phyloP scores from a whole-genome alignment of 2,797 vertebrate genomes.

The Leptodactylus fallax region DNA sequence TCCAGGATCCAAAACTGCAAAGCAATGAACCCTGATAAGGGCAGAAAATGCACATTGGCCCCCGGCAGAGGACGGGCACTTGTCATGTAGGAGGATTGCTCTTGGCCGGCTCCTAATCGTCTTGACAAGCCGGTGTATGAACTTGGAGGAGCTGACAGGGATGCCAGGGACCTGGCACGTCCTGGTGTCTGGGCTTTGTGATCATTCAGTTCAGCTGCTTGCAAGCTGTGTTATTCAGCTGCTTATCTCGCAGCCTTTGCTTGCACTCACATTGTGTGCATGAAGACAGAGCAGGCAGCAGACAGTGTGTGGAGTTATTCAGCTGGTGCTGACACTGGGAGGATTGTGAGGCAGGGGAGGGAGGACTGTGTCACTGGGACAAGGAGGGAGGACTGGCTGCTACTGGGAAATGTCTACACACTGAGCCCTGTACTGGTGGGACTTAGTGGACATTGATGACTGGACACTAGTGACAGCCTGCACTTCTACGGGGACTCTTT shows the following conservation, averaged over 20 bases:
- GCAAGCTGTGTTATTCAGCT: too few species aligned
- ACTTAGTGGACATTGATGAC: conserved; percentile 4
- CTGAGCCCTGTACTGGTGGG: neutral
- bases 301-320: conserved; percentile 14
- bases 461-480: neutral
- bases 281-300: neutral
- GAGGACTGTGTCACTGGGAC: conserved; percentile 27
- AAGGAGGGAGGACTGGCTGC: neutral
- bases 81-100: conserved; percentile 17
- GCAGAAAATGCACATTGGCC: neutral
- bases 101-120: too few species aligned
- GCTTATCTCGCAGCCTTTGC: neutral
- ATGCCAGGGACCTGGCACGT: conserved; percentile 1
- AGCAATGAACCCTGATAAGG: neutral
- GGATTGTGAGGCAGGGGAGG: conserved; percentile 39
- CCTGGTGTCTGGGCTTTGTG: neutral
- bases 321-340: conserved; percentile 6
- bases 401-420: neutral
- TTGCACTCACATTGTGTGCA: neutral
- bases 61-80: neutral
- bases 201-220: neutral
- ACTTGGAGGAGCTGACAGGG: neutral
- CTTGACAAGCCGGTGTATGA: conserved; percentile 7
- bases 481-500: neutral
- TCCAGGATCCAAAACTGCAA: too few species aligned